Evolutionary conservation across 2,113 vertebrate species (phyloP), one percentile per base, ranked within the genome.

Genomic region (Camelus bactrianus): DNA sequence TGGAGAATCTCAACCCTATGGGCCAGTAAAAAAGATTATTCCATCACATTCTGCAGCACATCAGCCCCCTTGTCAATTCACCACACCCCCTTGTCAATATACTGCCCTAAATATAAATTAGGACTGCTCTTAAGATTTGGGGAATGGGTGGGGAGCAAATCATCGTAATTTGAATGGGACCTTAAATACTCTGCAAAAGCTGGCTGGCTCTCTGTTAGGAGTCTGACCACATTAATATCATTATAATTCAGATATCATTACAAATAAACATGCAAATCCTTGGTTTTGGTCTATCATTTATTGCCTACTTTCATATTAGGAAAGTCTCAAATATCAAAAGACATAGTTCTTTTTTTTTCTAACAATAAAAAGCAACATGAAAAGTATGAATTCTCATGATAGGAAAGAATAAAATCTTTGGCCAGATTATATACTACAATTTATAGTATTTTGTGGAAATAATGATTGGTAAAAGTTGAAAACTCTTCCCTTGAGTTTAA

Each of bases 361-460:
- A 54, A 81, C 13, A 72, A 54, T 69, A 50, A 77, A 85, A 94
- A 69, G 26, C 38, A 87, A 73, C 17, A 24, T 58, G 30, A 84
- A 84, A 93, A 86, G 26, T 79, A 67, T 52, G 48, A 75, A 67
- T 93, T 85, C 11, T 84, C 50, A 32, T 80, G 32, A 85, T n/a
- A 93, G 13, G 16, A n/a, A 20, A 65, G 60, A 90, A 90, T 65
- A 60, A 94, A 92, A 75, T 54, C 91, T 84, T 89, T 93, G 67
- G 30, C 30, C 38, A 82, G 42, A 32, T 42, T 42, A 42, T 42
- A 42, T 42, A 42, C 38, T 42, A 42, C 38, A 42, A 42, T 77
- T 72, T 30, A 58, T 22, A 38, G 7, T 67, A 52, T 73, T 73
- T 87, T 62, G 26, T 80, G 70, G 35, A 69, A 92, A 82, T 93